Percentiles rank a stretch among this genome's conserved stretches.
phyloP scores from a whole-genome alignment of 2,113 vertebrate species.

The Morone saxatilis region DNA sequence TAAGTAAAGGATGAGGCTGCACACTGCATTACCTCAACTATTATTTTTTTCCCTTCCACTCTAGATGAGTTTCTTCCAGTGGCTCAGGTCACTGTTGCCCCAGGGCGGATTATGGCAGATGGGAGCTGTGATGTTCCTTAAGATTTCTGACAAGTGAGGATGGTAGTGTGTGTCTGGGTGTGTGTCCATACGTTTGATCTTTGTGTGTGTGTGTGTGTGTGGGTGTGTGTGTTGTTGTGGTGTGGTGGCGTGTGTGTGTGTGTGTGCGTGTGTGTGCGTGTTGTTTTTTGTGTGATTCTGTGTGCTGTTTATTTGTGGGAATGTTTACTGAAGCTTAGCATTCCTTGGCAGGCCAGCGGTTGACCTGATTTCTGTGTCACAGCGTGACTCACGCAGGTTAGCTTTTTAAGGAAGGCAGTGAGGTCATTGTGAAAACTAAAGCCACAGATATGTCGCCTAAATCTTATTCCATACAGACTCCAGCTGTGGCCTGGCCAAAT shows the following conservation, averaged over 20 bases:
- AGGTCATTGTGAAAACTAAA: constrained; percentile 43
- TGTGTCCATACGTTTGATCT: constrained; percentile 39
- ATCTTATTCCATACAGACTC: background rate
- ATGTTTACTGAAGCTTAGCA: constrained; percentile 53
- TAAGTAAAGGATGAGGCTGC: constrained; percentile 75
- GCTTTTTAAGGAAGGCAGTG: constrained; percentile 45
- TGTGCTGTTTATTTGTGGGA: constrained; percentile 29
- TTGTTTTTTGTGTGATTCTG: constrained; percentile 38
- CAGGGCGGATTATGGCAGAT: constrained; percentile 71
- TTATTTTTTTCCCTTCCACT: constrained; percentile 51
- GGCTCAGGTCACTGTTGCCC: constrained; percentile 76
- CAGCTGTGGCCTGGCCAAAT: constrained; percentile 2
- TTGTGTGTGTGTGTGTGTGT: constrained; percentile 24
- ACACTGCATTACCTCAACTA: constrained; percentile 76
- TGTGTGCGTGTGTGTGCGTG: constrained; percentile 11
- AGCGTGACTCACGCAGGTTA: constrained; percentile 50
- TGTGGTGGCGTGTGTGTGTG: too few species aligned
- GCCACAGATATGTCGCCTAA: constrained; percentile 6
- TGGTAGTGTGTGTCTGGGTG: constrained; percentile 26
- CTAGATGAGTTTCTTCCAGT: constrained; percentile 73
- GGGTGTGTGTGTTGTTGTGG: constrained; percentile 31
- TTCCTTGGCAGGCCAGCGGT: constrained; percentile 43
- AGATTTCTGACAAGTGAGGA: constrained; percentile 59
- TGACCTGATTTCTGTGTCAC: constrained; percentile 61
- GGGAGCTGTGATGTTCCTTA: constrained; percentile 65